phyloP scores from a whole-genome alignment of 2,113 vertebrate species.

The Rhizomys pruinosus region DNA sequence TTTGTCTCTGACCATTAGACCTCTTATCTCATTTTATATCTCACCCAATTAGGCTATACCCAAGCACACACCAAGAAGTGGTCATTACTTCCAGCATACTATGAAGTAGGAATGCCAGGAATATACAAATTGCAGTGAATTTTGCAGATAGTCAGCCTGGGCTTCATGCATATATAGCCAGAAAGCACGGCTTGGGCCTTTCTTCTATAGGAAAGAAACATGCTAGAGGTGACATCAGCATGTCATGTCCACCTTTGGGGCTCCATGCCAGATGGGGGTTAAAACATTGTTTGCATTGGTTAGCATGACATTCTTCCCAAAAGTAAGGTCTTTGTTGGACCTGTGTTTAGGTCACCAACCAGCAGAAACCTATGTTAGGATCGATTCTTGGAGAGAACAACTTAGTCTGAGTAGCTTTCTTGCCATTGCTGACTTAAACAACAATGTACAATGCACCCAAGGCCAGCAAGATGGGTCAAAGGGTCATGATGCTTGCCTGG shows the following conservation, averaged over 20 bases:
- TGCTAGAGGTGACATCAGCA: background rate
- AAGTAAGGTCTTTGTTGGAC: background rate
- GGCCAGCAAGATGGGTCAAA: background rate
- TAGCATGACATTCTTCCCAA: background rate
- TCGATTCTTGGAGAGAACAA: background rate
- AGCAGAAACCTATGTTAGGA: background rate
- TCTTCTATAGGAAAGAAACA: background rate
- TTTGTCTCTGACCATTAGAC: background rate
- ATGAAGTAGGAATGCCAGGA: background rate
- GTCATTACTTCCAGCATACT: background rate
- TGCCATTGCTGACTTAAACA: background rate
- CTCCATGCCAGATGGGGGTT: background rate
- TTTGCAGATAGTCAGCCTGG: background rate
- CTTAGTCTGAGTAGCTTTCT: background rate
- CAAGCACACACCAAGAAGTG: background rate
- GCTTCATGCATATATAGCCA: rapidly evolving
- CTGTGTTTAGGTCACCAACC: background rate
- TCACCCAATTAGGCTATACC: background rate
- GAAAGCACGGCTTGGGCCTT: background rate
- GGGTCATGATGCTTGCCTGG: background rate
- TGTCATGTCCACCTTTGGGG: background rate
- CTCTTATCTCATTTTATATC: background rate
- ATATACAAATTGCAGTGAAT: too few relatives aligned
- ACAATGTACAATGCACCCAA: background rate
- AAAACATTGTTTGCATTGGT: background rate